Evolutionary conservation across 2,113 vertebrate genomes (phyloP), one percentile per base, ranked within the genome.

Genomic region (Rhinoderma darwinii): DNA sequence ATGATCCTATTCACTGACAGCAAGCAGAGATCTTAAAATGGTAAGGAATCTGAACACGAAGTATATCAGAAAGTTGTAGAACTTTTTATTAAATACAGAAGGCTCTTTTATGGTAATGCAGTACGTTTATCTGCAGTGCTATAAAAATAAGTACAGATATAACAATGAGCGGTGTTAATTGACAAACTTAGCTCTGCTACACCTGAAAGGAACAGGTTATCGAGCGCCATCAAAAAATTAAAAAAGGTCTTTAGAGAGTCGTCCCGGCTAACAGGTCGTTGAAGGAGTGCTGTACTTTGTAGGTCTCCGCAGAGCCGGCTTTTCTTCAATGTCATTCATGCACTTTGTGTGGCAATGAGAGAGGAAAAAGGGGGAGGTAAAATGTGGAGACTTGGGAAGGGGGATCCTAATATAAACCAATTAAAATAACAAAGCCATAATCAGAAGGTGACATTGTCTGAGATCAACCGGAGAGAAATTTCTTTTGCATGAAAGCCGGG

Each of bases 391-490:
- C 76, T 79, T 35, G 44, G 37, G 63, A 78, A 70, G 83, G 77
- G 84, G 84, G 61, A 78, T 81, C 84, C 84, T 86, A 80, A 86
- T 86, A 86, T 86, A 86, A 86, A 86, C 76, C 84, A 86, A 86
- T 86, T 86, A 86, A 86, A 86, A 86, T 86, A 86, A 86, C 84
- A 86, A 86, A 86, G 84, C 76, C 76, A 59, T 80, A 86, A 86
- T 86, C 61, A 86, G 84, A 86, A 86, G 84, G 84, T 86, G 84
- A 86, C 84, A 81, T 86, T 86, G 84, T 86, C 84, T 86, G 44
- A 81, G 84, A 86, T 86, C 76, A 86, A 86, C 84, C 35, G 27
- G 35, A 86, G 84, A 73, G 76, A 72, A 86, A 56, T 73, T 51
- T 86, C 76, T 86, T 76, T 86, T 86, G 84, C 35, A 86, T 81